Conservation (phyloP, 2,888 invertebrate genomes). For the Scaptomyza reducta region DNA sequence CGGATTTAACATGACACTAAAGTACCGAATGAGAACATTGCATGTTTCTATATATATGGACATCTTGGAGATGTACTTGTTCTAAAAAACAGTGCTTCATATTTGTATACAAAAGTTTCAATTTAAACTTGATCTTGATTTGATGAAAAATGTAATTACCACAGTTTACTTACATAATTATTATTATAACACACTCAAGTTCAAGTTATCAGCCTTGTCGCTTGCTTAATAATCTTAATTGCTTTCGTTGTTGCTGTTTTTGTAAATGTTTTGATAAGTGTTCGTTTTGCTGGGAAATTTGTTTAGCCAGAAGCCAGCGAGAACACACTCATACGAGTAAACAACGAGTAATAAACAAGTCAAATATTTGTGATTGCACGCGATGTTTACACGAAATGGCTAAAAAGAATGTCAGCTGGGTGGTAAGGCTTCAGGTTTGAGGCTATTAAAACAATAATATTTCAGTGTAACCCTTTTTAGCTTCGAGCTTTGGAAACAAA, state of each 20-base stretch:
- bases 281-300: constrained; percentile 63
- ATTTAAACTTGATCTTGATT: background rate
- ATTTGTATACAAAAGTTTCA: too few relatives aligned
- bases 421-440: too few relatives aligned
- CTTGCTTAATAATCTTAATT: constrained; percentile 55
- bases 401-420: too few relatives aligned
- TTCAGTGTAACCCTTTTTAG: constrained; percentile 54
- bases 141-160: background rate
- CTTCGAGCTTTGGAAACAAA: constrained; percentile 23
- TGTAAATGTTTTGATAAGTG: constrained; percentile 64
- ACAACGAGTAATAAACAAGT: constrained; percentile 27
- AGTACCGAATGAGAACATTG: background rate
- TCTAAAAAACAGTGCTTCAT: too few relatives aligned
- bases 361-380: constrained; percentile 70
- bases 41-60: background rate
- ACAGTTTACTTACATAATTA: background rate
- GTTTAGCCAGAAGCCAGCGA: constrained; percentile 2
- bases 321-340: constrained; percentile 20
- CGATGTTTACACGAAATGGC: constrained; percentile 72
- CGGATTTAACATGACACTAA: constrained; percentile 57
- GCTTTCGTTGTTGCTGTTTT: constrained; percentile 37
- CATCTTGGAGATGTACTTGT: too few relatives aligned
- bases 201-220: constrained; percentile 8
- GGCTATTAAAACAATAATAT: constrained; percentile 53
- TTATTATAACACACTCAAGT: background rate